Conservation (phyloP, 2,113 vertebrate species). For the Etheostoma spectabile region DNA sequence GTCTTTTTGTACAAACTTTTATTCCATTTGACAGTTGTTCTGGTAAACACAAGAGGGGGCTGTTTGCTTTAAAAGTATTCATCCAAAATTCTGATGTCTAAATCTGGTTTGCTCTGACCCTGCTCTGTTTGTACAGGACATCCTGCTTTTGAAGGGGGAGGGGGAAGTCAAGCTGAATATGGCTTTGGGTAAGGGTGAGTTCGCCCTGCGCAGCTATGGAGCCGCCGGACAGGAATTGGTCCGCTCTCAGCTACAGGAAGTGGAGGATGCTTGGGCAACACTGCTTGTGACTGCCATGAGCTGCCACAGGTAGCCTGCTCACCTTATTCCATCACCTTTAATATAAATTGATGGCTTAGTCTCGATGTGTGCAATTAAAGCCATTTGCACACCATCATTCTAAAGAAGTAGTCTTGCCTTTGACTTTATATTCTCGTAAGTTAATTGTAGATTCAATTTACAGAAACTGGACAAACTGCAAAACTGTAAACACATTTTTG, state of each 20-base stretch:
- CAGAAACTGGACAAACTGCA: background rate
- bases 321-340: background rate
- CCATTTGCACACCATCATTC: background rate
- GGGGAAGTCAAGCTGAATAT: slow-evolving; percentile 97
- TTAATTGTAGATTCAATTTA: background rate
- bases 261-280: slow-evolving; percentile 90
- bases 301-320: slow-evolving; percentile 86
- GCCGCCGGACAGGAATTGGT: slow-evolving; percentile 89
- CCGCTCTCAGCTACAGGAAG: slow-evolving; percentile 87
- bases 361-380: background rate
- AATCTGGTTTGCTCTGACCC: slow-evolving; percentile 10
- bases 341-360: background rate
- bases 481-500: background rate
- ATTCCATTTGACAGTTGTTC: background rate
- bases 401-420: background rate
- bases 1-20: background rate
- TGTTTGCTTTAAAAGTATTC: slow-evolving; percentile 44
- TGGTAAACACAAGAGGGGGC: slow-evolving; percentile 67
- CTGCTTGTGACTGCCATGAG: slow-evolving; percentile 87
- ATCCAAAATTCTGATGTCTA: background rate
- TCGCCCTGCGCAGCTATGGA: slow-evolving; percentile 88
- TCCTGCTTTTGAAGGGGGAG: slow-evolving; percentile 96
- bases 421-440: background rate
- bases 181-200: slow-evolving; percentile 95
- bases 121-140: slow-evolving; percentile 86